Conservation (phyloP, 2,888 invertebrate species). For the Subacronicta megacephala region DNA sequence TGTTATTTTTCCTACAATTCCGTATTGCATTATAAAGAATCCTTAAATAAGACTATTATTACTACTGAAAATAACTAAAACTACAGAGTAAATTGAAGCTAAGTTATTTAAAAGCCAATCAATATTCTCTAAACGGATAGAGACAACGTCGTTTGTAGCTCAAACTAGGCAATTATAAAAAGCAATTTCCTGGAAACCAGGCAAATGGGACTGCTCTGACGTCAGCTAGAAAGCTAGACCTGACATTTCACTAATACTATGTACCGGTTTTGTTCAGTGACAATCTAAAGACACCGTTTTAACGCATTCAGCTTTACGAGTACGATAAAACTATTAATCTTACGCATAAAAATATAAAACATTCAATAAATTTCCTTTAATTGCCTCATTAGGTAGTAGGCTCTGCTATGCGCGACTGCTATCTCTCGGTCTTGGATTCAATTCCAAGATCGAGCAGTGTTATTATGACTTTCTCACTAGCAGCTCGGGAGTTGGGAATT, state of each 20-base stretch:
- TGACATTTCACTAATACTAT: conserved; percentile 23
- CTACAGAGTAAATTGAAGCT: conserved; percentile 1
- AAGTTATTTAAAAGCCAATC: conserved; percentile 2
- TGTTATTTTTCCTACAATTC: too few species aligned
- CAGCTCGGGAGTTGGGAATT: too few species aligned
- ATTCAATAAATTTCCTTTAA: too few species aligned
- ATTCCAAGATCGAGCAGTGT: too few species aligned
- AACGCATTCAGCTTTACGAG: neutral
- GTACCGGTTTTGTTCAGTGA: conserved; percentile 32
- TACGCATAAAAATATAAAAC: too few species aligned
- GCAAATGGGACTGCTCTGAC: conserved; percentile 23
- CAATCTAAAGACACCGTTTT: conserved; percentile 16
- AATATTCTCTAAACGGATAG: conserved; percentile 15
- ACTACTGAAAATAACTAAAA: too few species aligned
- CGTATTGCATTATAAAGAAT: too few species aligned
- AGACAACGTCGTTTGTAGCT: conserved; percentile 19
- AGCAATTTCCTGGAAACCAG: conserved; percentile 45
- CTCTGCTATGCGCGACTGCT: too few species aligned
- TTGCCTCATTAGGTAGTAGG: too few species aligned
- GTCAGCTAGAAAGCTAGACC: conserved; percentile 46
- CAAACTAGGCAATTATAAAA: conserved; percentile 42
- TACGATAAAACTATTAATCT: neutral
- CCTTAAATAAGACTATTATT: too few species aligned
- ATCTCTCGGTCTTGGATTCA: too few species aligned
- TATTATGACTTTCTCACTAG: too few species aligned